Conservation (phyloP, 2,888 invertebrate species). For the Vesta saturnalis region DNA sequence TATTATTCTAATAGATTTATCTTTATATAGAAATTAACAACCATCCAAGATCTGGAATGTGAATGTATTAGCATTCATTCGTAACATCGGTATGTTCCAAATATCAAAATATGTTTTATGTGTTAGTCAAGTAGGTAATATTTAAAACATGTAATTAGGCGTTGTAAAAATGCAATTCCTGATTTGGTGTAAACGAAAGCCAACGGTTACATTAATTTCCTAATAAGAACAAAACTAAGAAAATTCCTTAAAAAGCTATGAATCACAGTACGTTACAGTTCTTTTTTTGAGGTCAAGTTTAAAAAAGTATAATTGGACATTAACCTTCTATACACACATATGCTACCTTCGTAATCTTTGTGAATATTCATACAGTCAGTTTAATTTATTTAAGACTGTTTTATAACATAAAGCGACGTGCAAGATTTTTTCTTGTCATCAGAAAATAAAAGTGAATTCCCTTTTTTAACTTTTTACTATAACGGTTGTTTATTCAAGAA, state of each 20-base stretch:
- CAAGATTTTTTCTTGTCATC: too few species aligned
- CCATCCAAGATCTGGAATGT: neutral
- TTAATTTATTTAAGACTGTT: too few species aligned
- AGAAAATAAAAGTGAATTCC: too few species aligned
- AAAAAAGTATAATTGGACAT: constrained; percentile 30
- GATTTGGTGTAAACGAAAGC: constrained; percentile 16
- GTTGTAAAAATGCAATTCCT: constrained; percentile 6
- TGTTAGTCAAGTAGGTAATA: neutral
- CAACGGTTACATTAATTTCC: constrained; percentile 15
- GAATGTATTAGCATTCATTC: neutral
- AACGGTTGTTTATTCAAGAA: too few species aligned
- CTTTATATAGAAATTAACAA: neutral
- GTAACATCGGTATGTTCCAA: neutral
- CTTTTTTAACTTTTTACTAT: too few species aligned
- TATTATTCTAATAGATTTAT: too few species aligned
- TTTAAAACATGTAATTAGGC: neutral
- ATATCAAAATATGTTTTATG: neutral
- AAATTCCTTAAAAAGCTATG: constrained; percentile 24
- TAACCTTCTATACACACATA: constrained; percentile 22
- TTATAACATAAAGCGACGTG: too few species aligned
- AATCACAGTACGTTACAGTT: constrained; percentile 28
- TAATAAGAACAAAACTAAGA: constrained; percentile 18
- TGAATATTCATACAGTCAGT: too few species aligned
- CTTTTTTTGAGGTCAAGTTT: constrained; percentile 31
- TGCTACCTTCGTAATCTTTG: neutral